Percentiles rank a stretch among this genome's conserved stretches.
Evolutionary conservation across 2,888 invertebrate species (phyloP).

Genomic region (Serripes groenlandicus): DNA sequence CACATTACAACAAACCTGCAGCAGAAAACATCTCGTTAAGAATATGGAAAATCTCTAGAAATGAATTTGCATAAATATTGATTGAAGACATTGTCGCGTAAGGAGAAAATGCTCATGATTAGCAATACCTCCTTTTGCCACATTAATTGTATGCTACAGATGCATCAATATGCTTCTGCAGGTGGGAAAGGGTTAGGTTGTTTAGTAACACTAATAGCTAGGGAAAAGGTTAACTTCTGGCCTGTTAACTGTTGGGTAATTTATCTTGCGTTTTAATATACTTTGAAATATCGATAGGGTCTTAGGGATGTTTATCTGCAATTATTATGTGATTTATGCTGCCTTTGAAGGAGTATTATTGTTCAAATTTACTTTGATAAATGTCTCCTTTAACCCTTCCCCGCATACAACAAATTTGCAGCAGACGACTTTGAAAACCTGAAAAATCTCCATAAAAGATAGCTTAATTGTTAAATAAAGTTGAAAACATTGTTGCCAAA

Average conservation of each 20-base stretch:
- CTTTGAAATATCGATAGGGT: slow-evolving; percentile 22
- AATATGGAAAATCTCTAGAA: too few relatives aligned
- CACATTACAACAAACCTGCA: too few relatives aligned
- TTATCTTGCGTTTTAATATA: slow-evolving; percentile 18
- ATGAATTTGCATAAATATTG: too few relatives aligned
- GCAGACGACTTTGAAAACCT: too few relatives aligned
- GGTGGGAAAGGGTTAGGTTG: too few relatives aligned
- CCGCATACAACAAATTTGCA: too few relatives aligned
- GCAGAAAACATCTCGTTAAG: too few relatives aligned
- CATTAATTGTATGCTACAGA: not conserved
- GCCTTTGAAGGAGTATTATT: slow-evolving; percentile 28
- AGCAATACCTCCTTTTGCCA: not conserved
- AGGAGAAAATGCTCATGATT: not conserved
- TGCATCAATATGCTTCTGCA: too few relatives aligned
- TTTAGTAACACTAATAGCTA: not conserved
- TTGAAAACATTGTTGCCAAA: too few relatives aligned
- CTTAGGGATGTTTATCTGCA: slow-evolving; percentile 21
- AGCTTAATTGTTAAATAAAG: too few relatives aligned
- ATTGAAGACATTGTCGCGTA: not conserved
- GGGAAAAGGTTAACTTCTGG: not conserved
- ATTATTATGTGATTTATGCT: slow-evolving; percentile 22
- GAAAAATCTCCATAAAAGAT: too few relatives aligned
- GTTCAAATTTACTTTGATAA: slow-evolving; percentile 23
- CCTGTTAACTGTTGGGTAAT: slow-evolving; percentile 1
- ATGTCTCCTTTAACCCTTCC: slow-evolving; percentile 16